Percentiles rank a stretch among this genome's conserved stretches.
These are phyloP conservation scores for Morone chrysops DNA, from an alignment of 2,113 vertebrate species.

Conservation along the genomic window DNA sequence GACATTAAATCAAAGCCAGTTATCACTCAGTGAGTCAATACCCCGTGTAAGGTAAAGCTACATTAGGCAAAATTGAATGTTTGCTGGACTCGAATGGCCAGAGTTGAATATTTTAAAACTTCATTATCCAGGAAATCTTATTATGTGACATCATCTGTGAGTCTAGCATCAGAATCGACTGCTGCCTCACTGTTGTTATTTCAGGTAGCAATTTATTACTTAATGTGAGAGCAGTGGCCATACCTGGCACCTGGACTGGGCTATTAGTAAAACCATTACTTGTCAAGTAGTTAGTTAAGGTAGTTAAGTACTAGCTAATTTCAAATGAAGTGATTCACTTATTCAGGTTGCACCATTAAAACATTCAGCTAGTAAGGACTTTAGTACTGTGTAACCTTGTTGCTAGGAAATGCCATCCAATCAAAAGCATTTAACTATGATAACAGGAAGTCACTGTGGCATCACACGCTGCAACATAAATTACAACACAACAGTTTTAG, in stretches of 20 bases:
- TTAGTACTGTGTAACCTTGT: background rate
- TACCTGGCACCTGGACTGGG: background rate
- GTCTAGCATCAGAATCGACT: background rate
- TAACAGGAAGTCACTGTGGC: background rate
- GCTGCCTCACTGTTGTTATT: background rate
- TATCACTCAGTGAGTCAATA: slow-evolving; percentile 19
- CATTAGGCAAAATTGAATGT: slow-evolving; percentile 22
- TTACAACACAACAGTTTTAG: background rate
- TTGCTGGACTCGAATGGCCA: slow-evolving; percentile 10
- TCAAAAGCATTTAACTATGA: background rate
- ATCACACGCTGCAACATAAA: background rate
- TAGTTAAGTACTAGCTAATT: background rate
- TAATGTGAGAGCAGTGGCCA: background rate
- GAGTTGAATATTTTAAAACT: slow-evolving; percentile 5
- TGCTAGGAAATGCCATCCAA: background rate
- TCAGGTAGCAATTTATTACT: background rate
- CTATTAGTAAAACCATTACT: background rate
- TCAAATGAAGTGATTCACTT: background rate
- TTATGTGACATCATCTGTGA: slow-evolving; percentile 17
- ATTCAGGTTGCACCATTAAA: background rate
- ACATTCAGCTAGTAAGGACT: too few species aligned
- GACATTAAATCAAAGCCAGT: slow-evolving; percentile 30
- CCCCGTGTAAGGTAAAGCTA: slow-evolving; percentile 8
- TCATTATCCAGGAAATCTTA: slow-evolving; percentile 25
- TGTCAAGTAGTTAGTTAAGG: background rate